Base-by-base conservation (phyloP, 2,888 invertebrate species). In the Parapristionchus giblindavisi region DNA sequence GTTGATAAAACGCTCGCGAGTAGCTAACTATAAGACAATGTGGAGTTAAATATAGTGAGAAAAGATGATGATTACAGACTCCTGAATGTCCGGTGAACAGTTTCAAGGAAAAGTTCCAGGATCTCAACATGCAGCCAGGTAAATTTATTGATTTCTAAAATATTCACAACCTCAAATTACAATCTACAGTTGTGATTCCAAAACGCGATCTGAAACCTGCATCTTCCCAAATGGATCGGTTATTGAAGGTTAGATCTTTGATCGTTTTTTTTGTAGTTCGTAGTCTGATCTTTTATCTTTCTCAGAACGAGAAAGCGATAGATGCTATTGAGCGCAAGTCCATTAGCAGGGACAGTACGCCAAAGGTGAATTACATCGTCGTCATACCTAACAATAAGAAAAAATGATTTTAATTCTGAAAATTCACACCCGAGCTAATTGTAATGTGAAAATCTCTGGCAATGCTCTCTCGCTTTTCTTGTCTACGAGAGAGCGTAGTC, bases 141-240 rank as follows among this genome's bases (percentile, higher is more conserved):
- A 17, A 51, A 34, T 2, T 14, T n/a, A 40, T n/a, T 38, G 27
- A 1, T 14, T 66, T 14, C 17, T 48, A 4, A 1, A 8, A 11
- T 21, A 65, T 61, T 61, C 38, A 4, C 11, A 38, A n/a, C 21
- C 6, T 48, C n/a, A 38, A 52, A 65, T 38, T 6, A 27, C 24
- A 6, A n/a, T 11, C 48, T 77, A 14, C 71, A 77, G 77, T 70
- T 8, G 51, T 76, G 34, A 77, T 77, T 48, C 70, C 63, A 8
- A 71, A 66, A n/a, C 52, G 76, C 1, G 65, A 56, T 36, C 36
- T 76, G 24, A 74, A 73, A 71, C 76, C 76, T 8, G 76, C 77
- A 21, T 70, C 77, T 4, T 71, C 71, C 29, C 76, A 76, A 5
- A 77, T 77, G 77, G 76, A 73, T 61, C 73, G 75, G 48, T 27